Evolutionary conservation across 2,888 invertebrate species (phyloP).

Genomic region (Sepioteuthis lessoniana): DNA sequence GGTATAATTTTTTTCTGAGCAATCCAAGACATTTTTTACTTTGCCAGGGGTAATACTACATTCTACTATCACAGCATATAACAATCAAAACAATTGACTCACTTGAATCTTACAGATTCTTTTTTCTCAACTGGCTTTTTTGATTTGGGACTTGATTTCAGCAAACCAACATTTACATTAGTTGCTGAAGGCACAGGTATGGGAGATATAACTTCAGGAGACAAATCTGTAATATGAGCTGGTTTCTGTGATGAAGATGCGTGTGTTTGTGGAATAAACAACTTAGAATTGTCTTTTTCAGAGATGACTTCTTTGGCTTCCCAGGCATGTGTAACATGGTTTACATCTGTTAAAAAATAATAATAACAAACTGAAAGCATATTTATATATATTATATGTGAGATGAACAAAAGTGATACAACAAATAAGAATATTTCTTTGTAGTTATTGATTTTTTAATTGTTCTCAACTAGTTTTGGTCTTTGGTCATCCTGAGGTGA

Average conservation of each 20-base stretch:
- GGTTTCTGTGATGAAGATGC: neutral
- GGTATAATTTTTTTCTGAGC: no score
- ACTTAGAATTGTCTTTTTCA: neutral
- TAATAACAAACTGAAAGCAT: no score
- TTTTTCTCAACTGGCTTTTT: conserved; percentile 55
- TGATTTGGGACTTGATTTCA: conserved; percentile 56
- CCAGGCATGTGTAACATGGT: neutral
- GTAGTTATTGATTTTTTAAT: no score
- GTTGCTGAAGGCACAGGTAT: neutral
- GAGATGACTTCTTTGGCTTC: neutral
- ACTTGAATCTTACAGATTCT: conserved; percentile 35
- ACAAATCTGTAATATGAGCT: neutral
- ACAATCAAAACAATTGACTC: conserved; percentile 63
- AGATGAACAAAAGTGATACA: no score
- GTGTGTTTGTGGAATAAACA: neutral
- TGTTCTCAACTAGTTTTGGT: no score
- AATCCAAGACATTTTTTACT: no score
- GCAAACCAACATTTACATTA: neutral
- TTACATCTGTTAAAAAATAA: neutral
- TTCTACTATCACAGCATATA: conserved; percentile 34
- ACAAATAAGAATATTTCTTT: no score
- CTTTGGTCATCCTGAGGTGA: no score
- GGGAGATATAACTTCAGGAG: neutral
- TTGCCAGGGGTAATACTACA: no score
- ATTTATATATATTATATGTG: no score